Evolutionary conservation across 1,140 invertebrate genomes (phyloP).

Genomic region (Panulirus ornatus): DNA sequence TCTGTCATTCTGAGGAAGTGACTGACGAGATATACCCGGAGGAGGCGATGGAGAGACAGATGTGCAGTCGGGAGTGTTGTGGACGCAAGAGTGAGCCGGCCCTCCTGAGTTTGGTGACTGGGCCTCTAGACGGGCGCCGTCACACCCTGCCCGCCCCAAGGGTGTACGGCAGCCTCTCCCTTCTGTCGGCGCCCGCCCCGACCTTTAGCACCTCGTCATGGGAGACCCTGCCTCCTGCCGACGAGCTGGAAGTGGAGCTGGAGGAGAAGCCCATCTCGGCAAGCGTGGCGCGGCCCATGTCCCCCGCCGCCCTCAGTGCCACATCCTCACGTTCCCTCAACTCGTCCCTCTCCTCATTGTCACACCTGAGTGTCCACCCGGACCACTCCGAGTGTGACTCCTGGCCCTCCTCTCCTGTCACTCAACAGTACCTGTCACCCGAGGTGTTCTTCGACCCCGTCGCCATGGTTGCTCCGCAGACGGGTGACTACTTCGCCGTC

Average conservation of each 20-base stretch:
- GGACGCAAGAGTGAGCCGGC: background rate
- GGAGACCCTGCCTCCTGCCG: slow-evolving; percentile 73
- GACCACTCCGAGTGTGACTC: slow-evolving; percentile 57
- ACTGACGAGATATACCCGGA: background rate
- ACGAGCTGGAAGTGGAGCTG: slow-evolving; percentile 70
- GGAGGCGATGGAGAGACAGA: background rate
- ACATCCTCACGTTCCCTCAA: slow-evolving; percentile 65
- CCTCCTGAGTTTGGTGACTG: background rate
- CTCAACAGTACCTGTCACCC: slow-evolving; percentile 1
- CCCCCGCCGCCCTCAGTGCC: slow-evolving; percentile 22
- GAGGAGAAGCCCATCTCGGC: slow-evolving; percentile 68
- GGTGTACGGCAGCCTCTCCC: slow-evolving; percentile 4
- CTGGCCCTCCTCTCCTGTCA: slow-evolving; percentile 51
- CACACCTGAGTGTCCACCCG: slow-evolving; percentile 54
- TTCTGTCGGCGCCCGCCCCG: slow-evolving; percentile 25
- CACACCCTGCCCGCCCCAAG: slow-evolving; percentile 64
- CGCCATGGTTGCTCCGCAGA: background rate
- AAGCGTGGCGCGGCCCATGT: background rate
- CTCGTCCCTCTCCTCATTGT: slow-evolving; percentile 70
- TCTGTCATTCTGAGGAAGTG: background rate
- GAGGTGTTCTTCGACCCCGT: slow-evolving; percentile 17
- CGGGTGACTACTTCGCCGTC: background rate
- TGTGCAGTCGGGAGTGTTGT: background rate
- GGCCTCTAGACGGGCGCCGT: slow-evolving; percentile 47
- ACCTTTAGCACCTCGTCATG: slow-evolving; percentile 68